Conservation (phyloP, 2,113 vertebrate species). For the Esox niger region DNA sequence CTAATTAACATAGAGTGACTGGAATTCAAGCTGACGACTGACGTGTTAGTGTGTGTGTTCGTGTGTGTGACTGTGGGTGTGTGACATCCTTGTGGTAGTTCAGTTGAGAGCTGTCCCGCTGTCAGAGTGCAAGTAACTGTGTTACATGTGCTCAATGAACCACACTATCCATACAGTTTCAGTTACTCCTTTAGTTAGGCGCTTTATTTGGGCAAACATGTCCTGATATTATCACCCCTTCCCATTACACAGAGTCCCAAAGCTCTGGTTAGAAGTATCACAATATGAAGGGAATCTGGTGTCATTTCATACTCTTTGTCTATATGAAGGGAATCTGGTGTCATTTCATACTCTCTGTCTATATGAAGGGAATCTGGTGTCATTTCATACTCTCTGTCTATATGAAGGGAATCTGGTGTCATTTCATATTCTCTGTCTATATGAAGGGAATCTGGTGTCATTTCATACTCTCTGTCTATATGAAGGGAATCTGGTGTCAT, state of each 20-base stretch:
- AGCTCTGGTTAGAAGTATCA: no score
- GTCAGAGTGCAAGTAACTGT: constrained; percentile 30
- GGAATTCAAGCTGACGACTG: constrained; percentile 51
- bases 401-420: no score
- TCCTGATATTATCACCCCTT: not conserved
- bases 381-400: no score
- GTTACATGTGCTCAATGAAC: constrained; percentile 22
- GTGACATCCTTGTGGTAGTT: constrained; percentile 20
- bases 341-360: no score
- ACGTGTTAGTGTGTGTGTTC: constrained; percentile 10
- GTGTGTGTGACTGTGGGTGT: constrained; percentile 30
- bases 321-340: no score
- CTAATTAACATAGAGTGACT: constrained; percentile 71
- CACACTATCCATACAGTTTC: not conserved
- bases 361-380: no score
- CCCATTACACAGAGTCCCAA: not conserved
- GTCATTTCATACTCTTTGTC: no score
- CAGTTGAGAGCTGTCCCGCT: constrained; percentile 43
- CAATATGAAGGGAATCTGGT: no score
- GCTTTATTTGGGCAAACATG: not conserved
- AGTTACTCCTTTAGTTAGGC: not conserved
- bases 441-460: no score
- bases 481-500: no score
- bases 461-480: no score
- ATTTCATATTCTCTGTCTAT: no score